Base-by-base conservation (phyloP, 2,888 invertebrate species). In the Sesia apiformis region DNA sequence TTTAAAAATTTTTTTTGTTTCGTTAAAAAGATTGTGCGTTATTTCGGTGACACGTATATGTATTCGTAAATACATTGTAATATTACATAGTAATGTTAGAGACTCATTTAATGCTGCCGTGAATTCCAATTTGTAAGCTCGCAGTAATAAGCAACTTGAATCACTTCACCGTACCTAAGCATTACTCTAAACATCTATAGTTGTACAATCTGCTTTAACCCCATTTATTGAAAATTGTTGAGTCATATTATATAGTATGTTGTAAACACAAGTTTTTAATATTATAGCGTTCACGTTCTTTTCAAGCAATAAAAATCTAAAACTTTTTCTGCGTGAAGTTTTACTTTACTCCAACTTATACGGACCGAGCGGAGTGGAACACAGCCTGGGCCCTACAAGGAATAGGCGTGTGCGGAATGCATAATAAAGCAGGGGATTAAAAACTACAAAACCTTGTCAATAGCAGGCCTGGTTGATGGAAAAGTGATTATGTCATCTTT, bases 391-490 rank as follows among this genome's bases (percentile, higher is more conserved):
- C 78, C 81, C 81, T 81, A 86, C 87, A 87, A 84, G 84, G 82
- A 88, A 87, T 79, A 76, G 88, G 88, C 88, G 88, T 88, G 88
- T 76, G 66, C 80, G 73, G 88, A 85, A 86, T 89, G 88, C 76
- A 89, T 88, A 89, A 89, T 87, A 80, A 73, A 82, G 79, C 70
- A 75, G 79, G 72, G 83, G 84, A 88, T 88, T 89, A 89, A 87
- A 88, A 89, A 86, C 84, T 87, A 84, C 77, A 83, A 76, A 82
- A 81, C 74, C 82, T 74, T 85, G 86, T 86, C 87, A 83, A 85
- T 83, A 81, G 61, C 83, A 83, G 76, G 38, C 50, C 38, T 38
- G 50, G 50, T 3, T 46, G 46, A 46, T 23, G 46, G 46, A 46
- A 39, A 42, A 39, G 53, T 43, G 40, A 41, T 52, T 41, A 4